These are phyloP conservation scores for Ciconia maguari DNA, from an alignment of 2,113 vertebrate genomes.

Conservation along the genomic window DNA sequence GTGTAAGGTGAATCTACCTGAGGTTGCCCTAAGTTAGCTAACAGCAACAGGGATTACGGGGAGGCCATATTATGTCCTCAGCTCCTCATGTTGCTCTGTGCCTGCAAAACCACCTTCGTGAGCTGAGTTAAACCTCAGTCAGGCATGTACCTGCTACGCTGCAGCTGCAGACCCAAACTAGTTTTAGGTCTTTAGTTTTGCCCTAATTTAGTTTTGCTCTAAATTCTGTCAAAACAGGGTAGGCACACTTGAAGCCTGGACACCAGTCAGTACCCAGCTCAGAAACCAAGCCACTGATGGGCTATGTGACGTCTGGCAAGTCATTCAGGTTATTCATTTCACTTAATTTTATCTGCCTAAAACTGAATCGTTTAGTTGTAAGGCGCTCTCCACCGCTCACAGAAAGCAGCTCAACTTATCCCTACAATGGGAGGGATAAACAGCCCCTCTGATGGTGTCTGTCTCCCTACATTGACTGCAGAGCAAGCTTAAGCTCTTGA, in stretches of 20 bases:
- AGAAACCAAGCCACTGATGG: not conserved
- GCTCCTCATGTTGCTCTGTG: not conserved
- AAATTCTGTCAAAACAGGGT: not conserved
- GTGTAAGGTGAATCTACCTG: not conserved
- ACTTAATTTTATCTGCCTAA: not conserved
- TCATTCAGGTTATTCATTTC: not conserved
- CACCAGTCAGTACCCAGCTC: not conserved
- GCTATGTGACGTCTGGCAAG: not conserved
- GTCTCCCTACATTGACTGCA: not conserved
- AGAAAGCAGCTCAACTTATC: not conserved
- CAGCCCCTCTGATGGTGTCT: not conserved
- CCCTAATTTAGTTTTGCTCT: too few relatives aligned
- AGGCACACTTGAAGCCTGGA: not conserved
- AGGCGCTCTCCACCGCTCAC: not conserved
- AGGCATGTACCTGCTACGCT: not conserved
- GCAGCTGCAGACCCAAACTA: not conserved
- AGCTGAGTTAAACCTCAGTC: not conserved
- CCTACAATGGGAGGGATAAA: not conserved
- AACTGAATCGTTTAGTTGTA: not conserved
- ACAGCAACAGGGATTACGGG: not conserved
- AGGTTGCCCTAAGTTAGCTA: not conserved
- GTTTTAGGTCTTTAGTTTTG: too few relatives aligned
- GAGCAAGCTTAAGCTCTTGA: not conserved
- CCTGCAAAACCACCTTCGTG: not conserved
- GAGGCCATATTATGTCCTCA: not conserved